Evolutionary conservation across 2,888 invertebrate genomes (phyloP).

Genomic region (Pseudeuparius sepicola): DNA sequence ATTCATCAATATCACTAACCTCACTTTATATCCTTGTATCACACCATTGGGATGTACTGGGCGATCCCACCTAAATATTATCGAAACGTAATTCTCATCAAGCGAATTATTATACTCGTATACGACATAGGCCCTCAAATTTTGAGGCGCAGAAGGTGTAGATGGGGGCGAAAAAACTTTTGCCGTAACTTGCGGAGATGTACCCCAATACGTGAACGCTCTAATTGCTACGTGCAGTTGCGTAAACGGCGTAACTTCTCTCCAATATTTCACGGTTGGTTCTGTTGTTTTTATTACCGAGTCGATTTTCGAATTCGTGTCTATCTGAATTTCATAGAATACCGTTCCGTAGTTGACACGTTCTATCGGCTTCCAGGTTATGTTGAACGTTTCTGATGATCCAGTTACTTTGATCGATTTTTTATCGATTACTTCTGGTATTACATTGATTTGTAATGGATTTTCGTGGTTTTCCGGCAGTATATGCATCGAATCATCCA

Average conservation of each 20-base stretch:
- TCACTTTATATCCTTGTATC: slow-evolving; percentile 59
- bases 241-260: slow-evolving; percentile 56
- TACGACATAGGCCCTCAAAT: slow-evolving; percentile 64
- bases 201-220: slow-evolving; percentile 79
- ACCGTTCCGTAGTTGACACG: slow-evolving; percentile 72
- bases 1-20: too few relatives aligned
- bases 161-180: slow-evolving; percentile 70
- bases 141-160: slow-evolving; percentile 63
- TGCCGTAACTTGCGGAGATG: slow-evolving; percentile 52
- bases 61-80: slow-evolving; percentile 70
- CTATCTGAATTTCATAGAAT: slow-evolving; percentile 70
- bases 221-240: slow-evolving; percentile 62
- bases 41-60: slow-evolving; percentile 67
- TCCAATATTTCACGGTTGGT: slow-evolving; percentile 44
- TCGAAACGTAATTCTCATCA: slow-evolving; percentile 21
- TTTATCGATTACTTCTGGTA: slow-evolving; percentile 61
- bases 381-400: slow-evolving; percentile 69
- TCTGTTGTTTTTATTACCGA: slow-evolving; percentile 44
- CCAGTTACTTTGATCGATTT: slow-evolving; percentile 62
- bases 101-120: slow-evolving; percentile 36
- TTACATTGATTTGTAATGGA: slow-evolving; percentile 44
- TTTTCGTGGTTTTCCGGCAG: slow-evolving; percentile 23
- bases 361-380: slow-evolving; percentile 69
- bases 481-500: slow-evolving; percentile 51
- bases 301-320: slow-evolving; percentile 23